Conservation (phyloP, 2,113 vertebrate genomes). For the Puffinus mauretanicus region DNA sequence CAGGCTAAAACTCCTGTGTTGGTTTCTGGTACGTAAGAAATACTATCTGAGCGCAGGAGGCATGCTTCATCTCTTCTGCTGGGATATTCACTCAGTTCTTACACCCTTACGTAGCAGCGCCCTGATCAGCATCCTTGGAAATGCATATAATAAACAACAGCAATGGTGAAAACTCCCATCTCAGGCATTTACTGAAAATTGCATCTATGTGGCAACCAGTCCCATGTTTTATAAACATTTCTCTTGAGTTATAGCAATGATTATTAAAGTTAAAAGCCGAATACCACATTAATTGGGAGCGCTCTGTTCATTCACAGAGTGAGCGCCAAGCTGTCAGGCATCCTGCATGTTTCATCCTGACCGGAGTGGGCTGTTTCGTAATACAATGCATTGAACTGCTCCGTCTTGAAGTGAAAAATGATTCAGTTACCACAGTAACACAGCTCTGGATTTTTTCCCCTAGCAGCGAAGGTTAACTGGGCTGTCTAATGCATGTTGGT, state of each 20-base stretch:
- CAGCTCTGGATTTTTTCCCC: slow-evolving; percentile 44
- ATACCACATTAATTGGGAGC: slow-evolving; percentile 56
- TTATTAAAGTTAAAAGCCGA: slow-evolving; percentile 65
- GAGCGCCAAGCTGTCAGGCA: slow-evolving; percentile 22
- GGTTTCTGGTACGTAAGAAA: background rate
- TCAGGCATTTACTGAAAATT: background rate
- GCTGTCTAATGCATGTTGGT: slow-evolving; percentile 40
- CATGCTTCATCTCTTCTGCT: background rate
- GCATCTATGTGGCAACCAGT: background rate
- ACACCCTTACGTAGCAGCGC: background rate
- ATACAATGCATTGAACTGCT: slow-evolving; percentile 56
- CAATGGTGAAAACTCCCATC: background rate
- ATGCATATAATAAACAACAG: background rate
- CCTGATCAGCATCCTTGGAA: background rate
- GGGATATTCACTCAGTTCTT: background rate
- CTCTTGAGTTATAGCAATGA: slow-evolving; percentile 19
- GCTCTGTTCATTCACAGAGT: slow-evolving; percentile 49
- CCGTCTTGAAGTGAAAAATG: slow-evolving; percentile 63
- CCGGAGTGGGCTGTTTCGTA: slow-evolving; percentile 44
- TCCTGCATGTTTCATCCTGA: slow-evolving; percentile 51
- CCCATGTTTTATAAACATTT: slow-evolving; percentile 27
- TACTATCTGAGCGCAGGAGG: background rate
- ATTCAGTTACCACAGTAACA: slow-evolving; percentile 79
- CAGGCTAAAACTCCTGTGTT: background rate
- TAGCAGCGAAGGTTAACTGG: slow-evolving; percentile 65